Conservation (phyloP, 2,888 invertebrate species). For the Heteropelma amictum region DNA sequence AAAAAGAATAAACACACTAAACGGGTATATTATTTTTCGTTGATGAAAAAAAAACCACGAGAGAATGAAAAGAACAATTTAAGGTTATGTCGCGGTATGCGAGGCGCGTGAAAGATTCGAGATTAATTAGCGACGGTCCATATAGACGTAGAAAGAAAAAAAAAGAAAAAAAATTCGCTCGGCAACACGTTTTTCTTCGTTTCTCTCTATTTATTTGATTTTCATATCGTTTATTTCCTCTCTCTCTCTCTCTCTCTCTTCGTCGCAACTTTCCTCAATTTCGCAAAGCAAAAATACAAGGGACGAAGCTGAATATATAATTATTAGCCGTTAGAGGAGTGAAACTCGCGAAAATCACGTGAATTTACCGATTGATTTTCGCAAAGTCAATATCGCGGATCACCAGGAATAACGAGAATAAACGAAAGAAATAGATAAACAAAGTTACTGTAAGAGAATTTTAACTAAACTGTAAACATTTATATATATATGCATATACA, state of each 20-base stretch:
- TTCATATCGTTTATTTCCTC: constrained; percentile 10
- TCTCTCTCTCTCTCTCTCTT: constrained; percentile 2
- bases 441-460: constrained; percentile 65
- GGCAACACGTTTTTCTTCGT: constrained; percentile 2
- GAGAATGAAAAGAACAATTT: constrained; percentile 22
- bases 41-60: too few species aligned
- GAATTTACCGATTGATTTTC: constrained; percentile 41
- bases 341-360: constrained; percentile 51
- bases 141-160: constrained; percentile 24
- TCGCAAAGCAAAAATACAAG: constrained; percentile 27
- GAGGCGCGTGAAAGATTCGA: constrained; percentile 24
- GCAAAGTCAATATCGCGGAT: constrained; percentile 36
- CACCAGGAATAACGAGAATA: constrained; percentile 55
- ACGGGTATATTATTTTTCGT: constrained; percentile 20
- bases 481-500: constrained; percentile 59
- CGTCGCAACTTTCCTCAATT: constrained; percentile 15
- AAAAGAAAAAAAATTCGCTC: constrained; percentile 2
- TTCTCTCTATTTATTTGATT: not conserved
- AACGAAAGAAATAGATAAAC: not conserved
- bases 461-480: constrained; percentile 70
- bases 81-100: not conserved
- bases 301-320: constrained; percentile 36
- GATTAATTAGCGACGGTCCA: constrained; percentile 20
- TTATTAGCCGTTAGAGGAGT: too few species aligned
- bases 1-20: constrained; percentile 20